Conservation (phyloP, 2,888 invertebrate genomes). For the Volucella inanis region DNA sequence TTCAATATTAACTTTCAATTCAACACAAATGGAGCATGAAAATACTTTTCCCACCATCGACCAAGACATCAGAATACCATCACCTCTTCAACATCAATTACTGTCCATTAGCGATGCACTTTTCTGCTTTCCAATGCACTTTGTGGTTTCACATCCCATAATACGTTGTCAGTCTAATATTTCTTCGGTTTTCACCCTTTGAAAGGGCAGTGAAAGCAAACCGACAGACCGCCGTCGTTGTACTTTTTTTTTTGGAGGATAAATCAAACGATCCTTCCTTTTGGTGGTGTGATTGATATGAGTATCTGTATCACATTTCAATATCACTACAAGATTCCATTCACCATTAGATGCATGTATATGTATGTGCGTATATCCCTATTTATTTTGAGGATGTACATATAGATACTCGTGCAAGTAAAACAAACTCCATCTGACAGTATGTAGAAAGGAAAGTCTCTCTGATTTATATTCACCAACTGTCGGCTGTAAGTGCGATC, state of each 20-base stretch:
- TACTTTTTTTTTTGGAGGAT: not conserved
- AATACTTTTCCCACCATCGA: slow-evolving; percentile 31
- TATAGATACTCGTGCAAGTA: not conserved
- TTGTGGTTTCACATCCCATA: slow-evolving; percentile 64
- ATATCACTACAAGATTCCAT: no score
- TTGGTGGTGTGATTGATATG: not conserved
- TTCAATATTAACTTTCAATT: slow-evolving; percentile 4
- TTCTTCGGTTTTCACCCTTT: slow-evolving; percentile 1
- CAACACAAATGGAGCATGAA: slow-evolving; percentile 51
- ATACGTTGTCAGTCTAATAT: slow-evolving; percentile 56
- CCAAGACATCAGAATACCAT: not conserved
- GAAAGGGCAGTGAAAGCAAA: slow-evolving; percentile 21
- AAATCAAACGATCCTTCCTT: slow-evolving; percentile 34
- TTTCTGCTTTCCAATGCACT: slow-evolving; percentile 63
- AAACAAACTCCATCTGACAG: not conserved
- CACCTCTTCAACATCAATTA: slow-evolving; percentile 68
- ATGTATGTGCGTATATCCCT: not conserved
- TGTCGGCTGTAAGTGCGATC: slow-evolving; percentile 57
- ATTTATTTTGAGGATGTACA: not conserved
- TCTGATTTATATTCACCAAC: slow-evolving; percentile 65
- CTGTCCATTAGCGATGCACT: slow-evolving; percentile 72
- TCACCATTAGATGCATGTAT: not conserved
- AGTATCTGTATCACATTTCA: slow-evolving; percentile 46
- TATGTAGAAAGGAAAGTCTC: not conserved
- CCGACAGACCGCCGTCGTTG: not conserved